Evolutionary conservation across 2,113 vertebrate genomes (phyloP).

Genomic region (Climacteris rufus): DNA sequence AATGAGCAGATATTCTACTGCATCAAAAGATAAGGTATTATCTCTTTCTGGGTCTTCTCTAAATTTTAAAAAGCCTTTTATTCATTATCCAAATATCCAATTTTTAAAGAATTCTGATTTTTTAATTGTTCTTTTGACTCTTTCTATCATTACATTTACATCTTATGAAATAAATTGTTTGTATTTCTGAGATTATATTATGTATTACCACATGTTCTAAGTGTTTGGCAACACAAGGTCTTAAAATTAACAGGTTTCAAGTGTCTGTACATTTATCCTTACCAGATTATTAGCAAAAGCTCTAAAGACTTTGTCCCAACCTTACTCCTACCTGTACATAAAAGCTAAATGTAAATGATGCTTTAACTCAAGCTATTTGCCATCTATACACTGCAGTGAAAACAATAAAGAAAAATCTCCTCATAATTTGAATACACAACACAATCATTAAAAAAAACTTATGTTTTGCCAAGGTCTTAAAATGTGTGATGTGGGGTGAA

Average conservation of each 20-base stretch:
- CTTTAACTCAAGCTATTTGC: not conserved
- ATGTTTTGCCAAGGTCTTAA: not conserved
- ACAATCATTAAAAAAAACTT: not conserved
- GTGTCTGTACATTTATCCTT: not conserved
- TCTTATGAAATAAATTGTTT: not conserved
- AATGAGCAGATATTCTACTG: not conserved
- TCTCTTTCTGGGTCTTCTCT: not conserved
- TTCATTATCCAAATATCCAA: not conserved
- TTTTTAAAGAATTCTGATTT: not conserved
- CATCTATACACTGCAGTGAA: not conserved
- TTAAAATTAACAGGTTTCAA: not conserved
- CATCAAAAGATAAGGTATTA: not conserved
- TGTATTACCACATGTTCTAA: not conserved
- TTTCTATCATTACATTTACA: not conserved
- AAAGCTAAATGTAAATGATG: not conserved
- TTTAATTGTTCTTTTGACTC: not conserved
- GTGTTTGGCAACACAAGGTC: not conserved
- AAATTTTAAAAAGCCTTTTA: not conserved
- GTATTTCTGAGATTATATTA: not conserved
- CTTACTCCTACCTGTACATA: not conserved
- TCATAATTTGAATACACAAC: not conserved
- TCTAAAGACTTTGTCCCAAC: not conserved
- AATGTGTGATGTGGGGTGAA: not conserved
- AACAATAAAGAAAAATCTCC: not conserved
- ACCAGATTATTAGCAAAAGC: not conserved